Base-by-base conservation (phyloP, 1,140 invertebrate genomes). In the Penaeus chinensis region DNA sequence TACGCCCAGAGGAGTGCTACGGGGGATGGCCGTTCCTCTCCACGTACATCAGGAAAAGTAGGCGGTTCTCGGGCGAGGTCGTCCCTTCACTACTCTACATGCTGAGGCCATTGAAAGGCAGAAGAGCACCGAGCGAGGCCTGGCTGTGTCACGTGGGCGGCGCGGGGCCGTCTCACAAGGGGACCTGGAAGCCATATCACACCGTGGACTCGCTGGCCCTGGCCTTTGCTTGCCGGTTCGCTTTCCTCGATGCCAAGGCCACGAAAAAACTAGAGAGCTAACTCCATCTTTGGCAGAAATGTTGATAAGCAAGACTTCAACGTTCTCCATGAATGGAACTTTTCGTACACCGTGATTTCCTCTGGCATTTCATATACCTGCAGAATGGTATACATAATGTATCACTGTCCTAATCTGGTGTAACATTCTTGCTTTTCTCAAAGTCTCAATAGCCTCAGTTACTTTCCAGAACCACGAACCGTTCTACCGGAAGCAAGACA, bases 181-280 rank as follows among this genome's bases (percentile, higher is more conserved):
- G 71, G 76, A 69, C 54, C 62, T 87, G 86, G 86, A 87, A 87
- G 80, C 86, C 86, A 87, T 87, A 87, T 87, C 86, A 87, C 86
- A 87, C 62, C 78, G 86, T 87, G 80, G 86, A 87, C 86, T 65
- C 80, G 54, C 86, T 62, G 22, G 78, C 74, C 71, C 76, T 66
- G 65, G 54, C 54, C 54, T 54, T 54, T 54, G 54, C 54, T 16
- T 54, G 54, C 37, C 37, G 37, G 37, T 54, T 54, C 54, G 63
- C 86, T 60, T 66, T 74, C 86, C 19, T 24, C 54, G 42, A 7
- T 77, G 65, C n/a, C 66, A 24, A 22, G 27, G 54, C 61, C 69
- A 61, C 69, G 20, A 54, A 54, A 74, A 24, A 84, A 84, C 47
- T 77, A 66, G 10, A 54, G 54, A 54, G 10, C 54, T 82, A 66